A percentile compares a stretch with the other conserved stretches of the same genome.
Evolutionary conservation across 1,140 invertebrate species (phyloP).

Genomic region (Trichoplusia ni): DNA sequence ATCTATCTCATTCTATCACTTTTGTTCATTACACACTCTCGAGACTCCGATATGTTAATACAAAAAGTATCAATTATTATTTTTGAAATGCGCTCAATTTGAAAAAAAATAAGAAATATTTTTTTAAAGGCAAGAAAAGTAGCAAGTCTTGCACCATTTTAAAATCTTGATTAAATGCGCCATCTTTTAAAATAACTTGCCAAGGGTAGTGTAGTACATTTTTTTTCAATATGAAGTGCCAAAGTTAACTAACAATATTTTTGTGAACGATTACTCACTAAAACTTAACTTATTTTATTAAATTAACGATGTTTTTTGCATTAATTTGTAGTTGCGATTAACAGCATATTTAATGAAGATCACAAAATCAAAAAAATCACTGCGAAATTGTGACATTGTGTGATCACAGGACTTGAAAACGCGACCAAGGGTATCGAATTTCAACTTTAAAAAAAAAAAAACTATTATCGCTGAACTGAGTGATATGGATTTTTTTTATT

Average conservation of each 20-base stretch:
- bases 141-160: no score
- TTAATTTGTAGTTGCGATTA: not conserved
- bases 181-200: no score
- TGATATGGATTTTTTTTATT: not conserved
- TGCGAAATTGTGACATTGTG: not conserved
- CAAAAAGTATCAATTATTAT: no score
- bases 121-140: no score
- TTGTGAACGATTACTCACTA: no score
- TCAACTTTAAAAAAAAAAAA: not conserved
- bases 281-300: constrained; percentile 2
- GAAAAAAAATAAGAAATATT: no score
- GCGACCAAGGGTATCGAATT: not conserved
- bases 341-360: not conserved
- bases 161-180: no score
- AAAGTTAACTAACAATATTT: no score
- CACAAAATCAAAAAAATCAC: not conserved
- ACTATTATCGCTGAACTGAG: not conserved
- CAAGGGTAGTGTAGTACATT: not conserved
- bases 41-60: no score
- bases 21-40: no score
- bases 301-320: not conserved
- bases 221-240: not conserved
- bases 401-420: not conserved
- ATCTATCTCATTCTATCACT: no score
- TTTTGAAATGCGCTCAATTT: no score